These are phyloP conservation scores for Nyctibius grandis DNA, from an alignment of 2,797 vertebrate species.

Conservation along the genomic window DNA sequence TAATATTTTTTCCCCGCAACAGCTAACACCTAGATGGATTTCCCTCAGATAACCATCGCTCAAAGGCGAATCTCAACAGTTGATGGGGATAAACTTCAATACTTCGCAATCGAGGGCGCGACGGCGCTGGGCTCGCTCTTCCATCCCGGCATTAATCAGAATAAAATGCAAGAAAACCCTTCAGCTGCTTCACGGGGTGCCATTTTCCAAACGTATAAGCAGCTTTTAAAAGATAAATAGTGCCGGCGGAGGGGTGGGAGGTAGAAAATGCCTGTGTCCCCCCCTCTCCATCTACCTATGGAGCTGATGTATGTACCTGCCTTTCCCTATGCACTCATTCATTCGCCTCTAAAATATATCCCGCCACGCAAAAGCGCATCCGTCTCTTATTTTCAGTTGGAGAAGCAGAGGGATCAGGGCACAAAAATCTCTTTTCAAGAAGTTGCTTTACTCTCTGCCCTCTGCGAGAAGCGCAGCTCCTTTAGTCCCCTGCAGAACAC, in stretches of 20 bases:
- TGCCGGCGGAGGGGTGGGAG: background rate
- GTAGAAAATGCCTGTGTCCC: background rate
- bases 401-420: background rate
- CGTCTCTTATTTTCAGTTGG: rapidly evolving
- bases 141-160: background rate
- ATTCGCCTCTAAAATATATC: background rate
- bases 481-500: background rate
- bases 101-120: background rate
- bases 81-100: conserved; percentile 65
- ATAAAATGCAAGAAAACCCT: background rate
- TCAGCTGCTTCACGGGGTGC: background rate
- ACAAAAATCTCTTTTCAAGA: background rate
- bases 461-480: background rate
- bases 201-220: background rate
- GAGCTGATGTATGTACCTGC: background rate
- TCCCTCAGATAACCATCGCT: conserved; percentile 1
- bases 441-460: background rate
- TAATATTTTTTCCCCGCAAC: background rate
- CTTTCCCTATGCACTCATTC: background rate
- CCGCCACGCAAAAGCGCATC: background rate
- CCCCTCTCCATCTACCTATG: background rate
- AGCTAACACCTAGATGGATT: background rate
- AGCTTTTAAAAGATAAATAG: background rate
- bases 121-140: background rate
- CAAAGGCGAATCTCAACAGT: conserved; percentile 60